Percentiles rank a stretch among this genome's conserved stretches.
These are phyloP conservation scores for Tryphoninae sp. DNA, from an alignment of 2,888 invertebrate species.

Conservation along the genomic window DNA sequence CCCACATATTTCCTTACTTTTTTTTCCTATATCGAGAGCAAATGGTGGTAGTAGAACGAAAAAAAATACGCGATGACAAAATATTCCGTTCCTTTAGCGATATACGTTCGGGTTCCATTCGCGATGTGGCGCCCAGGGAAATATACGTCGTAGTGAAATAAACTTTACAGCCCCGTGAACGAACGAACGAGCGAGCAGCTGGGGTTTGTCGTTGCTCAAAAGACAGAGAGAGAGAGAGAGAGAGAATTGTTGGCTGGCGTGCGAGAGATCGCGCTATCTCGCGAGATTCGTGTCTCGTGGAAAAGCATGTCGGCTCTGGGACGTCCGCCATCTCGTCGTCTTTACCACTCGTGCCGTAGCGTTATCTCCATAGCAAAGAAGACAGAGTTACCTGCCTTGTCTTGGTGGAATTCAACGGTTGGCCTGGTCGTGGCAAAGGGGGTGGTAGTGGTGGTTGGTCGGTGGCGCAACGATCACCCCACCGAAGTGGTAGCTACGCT, in stretches of 20 bases:
- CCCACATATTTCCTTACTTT: constrained; percentile 20
- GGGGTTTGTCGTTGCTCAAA: constrained; percentile 29
- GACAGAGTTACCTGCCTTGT: constrained; percentile 50
- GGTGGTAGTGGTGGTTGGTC: constrained; percentile 36
- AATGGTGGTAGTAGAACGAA: not conserved
- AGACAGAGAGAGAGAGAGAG: not conserved
- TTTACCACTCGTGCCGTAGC: constrained; percentile 48
- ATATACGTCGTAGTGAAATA: constrained; percentile 55
- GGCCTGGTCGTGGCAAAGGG: not conserved
- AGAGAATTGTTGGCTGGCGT: constrained; percentile 7
- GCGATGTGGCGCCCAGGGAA: constrained; percentile 56
- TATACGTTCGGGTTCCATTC: constrained; percentile 36
- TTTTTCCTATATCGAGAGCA: not conserved
- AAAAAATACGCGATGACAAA: constrained; percentile 41
- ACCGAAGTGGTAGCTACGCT: constrained; percentile 57
- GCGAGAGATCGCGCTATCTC: constrained; percentile 67
- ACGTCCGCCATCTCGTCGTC: constrained; percentile 47
- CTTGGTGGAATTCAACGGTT: constrained; percentile 42
- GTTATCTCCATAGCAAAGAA: constrained; percentile 61
- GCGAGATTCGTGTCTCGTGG: constrained; percentile 57
- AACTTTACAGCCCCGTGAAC: constrained; percentile 60
- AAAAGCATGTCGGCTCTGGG: constrained; percentile 30
- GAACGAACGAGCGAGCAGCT: constrained; percentile 63
- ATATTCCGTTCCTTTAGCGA: constrained; percentile 15
- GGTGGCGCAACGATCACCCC: constrained; percentile 45